Conservation (phyloP, 2,888 invertebrate genomes). For the Galerucella calmariensis region DNA sequence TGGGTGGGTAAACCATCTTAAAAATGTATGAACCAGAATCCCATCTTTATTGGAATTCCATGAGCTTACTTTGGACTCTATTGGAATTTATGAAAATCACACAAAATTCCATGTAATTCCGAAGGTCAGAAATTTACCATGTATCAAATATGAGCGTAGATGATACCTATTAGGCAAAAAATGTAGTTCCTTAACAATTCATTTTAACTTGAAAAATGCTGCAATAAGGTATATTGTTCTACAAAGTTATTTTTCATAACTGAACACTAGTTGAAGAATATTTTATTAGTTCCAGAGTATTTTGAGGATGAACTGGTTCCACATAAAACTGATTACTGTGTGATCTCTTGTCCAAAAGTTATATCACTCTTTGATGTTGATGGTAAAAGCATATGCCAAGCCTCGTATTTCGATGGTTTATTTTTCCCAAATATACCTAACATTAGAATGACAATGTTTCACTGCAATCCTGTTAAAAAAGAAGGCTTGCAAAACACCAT, state of each 20-base stretch:
- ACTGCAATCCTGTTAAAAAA: constrained; percentile 49
- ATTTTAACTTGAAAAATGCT: too few relatives aligned
- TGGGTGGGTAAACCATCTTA: too few relatives aligned
- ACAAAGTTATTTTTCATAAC: background rate
- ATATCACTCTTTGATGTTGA: constrained; percentile 50
- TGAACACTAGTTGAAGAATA: background rate
- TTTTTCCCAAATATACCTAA: constrained; percentile 57
- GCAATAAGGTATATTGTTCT: too few relatives aligned
- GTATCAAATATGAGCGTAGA: too few relatives aligned
- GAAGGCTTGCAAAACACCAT: constrained; percentile 41
- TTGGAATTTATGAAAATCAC: too few relatives aligned
- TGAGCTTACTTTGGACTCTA: too few relatives aligned
- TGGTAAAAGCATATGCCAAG: constrained; percentile 31
- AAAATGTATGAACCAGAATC: too few relatives aligned
- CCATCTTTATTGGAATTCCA: too few relatives aligned
- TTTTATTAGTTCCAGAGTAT: constrained; percentile 54
- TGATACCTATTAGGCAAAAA: too few relatives aligned
- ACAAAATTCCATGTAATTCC: too few relatives aligned
- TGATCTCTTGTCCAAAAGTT: constrained; percentile 55
- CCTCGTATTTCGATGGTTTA: constrained; percentile 49
- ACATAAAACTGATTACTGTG: constrained; percentile 51
- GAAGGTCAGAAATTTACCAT: too few relatives aligned
- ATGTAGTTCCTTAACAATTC: too few relatives aligned
- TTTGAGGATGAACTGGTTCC: constrained; percentile 55
- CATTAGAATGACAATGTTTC: constrained; percentile 53